Evolutionary conservation across 2,888 invertebrate genomes (phyloP).

Genomic region (Teinopalpus imperialis): DNA sequence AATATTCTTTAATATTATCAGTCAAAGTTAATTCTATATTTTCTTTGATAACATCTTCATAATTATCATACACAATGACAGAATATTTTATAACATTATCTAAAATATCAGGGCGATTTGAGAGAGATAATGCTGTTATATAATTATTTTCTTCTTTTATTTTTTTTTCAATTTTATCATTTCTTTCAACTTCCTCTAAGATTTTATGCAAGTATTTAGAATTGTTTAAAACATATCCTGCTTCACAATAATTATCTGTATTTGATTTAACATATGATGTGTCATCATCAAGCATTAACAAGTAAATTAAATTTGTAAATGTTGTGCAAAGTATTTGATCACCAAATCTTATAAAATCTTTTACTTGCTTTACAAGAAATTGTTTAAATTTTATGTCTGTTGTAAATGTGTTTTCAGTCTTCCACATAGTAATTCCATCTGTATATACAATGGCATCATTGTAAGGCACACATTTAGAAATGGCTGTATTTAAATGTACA

Average conservation of each 20-base stretch:
- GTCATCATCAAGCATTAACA: conserved; percentile 46
- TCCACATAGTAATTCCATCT: conserved; percentile 63
- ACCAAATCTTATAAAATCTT: conserved; percentile 51
- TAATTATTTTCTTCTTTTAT: conserved; percentile 51
- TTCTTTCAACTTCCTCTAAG: conserved; percentile 49
- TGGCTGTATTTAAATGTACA: conserved; percentile 56
- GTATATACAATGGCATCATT: conserved; percentile 54
- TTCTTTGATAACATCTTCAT: conserved; percentile 49
- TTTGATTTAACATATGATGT: conserved; percentile 39
- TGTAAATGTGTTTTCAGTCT: conserved; percentile 44
- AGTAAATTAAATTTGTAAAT: conserved; percentile 54
- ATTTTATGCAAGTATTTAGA: conserved; percentile 51
- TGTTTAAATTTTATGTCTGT: conserved; percentile 43
- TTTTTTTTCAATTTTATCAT: conserved; percentile 43
- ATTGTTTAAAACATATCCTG: conserved; percentile 49
- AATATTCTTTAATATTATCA: conserved; percentile 52
- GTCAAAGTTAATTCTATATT: conserved; percentile 45
- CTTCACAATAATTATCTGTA: conserved; percentile 44
- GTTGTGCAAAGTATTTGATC: conserved; percentile 61
- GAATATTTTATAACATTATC: conserved; percentile 44
- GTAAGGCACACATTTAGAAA: conserved; percentile 44
- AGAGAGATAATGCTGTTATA: conserved; percentile 55
- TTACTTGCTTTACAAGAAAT: conserved; percentile 50
- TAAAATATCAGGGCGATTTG: conserved; percentile 60
- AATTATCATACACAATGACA: conserved; percentile 51